phyloP scores from a whole-genome alignment of 1,140 invertebrate genomes.

The Piezodorus guildinii region DNA sequence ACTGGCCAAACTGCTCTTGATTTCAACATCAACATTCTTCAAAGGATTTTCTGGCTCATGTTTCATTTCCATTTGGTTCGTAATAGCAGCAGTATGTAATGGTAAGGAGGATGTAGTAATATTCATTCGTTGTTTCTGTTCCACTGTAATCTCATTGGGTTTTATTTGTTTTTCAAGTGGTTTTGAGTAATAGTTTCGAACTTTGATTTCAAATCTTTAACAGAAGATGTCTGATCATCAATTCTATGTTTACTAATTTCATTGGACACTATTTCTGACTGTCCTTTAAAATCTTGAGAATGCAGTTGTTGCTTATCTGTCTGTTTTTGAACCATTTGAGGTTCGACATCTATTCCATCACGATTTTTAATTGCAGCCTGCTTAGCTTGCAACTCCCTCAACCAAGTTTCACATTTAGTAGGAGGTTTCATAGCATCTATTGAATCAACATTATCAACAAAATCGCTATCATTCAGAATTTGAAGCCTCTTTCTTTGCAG shows the following conservation, averaged over 20 bases:
- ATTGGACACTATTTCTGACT: not conserved
- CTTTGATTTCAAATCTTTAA: slow-evolving; percentile 67
- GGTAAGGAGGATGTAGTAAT: not conserved
- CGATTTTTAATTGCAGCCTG: slow-evolving; percentile 38
- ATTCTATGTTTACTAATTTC: not conserved
- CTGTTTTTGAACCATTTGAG: not conserved
- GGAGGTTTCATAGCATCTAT: slow-evolving; percentile 30
- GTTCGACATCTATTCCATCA: not conserved
- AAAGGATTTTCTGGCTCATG: slow-evolving; percentile 21
- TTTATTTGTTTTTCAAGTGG: slow-evolving; percentile 20
- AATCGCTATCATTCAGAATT: slow-evolving; percentile 35
- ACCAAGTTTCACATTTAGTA: slow-evolving; percentile 48
- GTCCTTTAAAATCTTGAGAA: not conserved
- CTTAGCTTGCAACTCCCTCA: slow-evolving; percentile 66
- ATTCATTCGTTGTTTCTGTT: not conserved
- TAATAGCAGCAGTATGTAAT: not conserved
- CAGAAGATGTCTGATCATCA: slow-evolving; percentile 31
- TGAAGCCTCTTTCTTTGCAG: slow-evolving; percentile 63
- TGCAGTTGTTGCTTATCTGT: not conserved
- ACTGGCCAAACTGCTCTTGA: slow-evolving; percentile 18
- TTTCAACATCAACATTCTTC: slow-evolving; percentile 17
- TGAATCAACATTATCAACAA: slow-evolving; percentile 30
- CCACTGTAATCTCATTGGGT: not conserved
- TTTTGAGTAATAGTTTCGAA: slow-evolving; percentile 55
- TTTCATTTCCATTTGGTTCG: slow-evolving; percentile 17